Conservation (phyloP, 1,140 invertebrate species). For the Oreohelix idahoensis region DNA sequence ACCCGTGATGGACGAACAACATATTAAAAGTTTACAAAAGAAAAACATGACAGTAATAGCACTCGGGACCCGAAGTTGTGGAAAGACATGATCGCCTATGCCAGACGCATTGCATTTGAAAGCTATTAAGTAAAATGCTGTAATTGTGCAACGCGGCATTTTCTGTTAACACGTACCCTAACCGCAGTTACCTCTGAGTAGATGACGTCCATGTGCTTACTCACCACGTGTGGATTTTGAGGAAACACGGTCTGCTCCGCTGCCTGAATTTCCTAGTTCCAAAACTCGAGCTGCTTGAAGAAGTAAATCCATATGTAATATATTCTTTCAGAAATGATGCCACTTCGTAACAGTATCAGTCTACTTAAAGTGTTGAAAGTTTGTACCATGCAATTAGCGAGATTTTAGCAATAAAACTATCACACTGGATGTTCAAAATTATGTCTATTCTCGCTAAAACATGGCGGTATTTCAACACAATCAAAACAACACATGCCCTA, state of each 20-base stretch:
- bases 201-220: conserved; percentile 5
- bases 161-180: no score
- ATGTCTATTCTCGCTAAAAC: conserved; percentile 4
- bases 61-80: no score
- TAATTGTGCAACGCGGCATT: no score
- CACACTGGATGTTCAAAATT: not conserved
- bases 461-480: conserved; percentile 33
- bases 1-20: no score
- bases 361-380: not conserved
- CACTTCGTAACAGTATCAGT: not conserved
- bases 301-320: conserved; percentile 32
- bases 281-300: conserved; percentile 39
- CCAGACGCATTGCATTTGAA: no score
- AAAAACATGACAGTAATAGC: no score
- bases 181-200: no score
- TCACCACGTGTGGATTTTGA: conserved; percentile 38
- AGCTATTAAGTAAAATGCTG: no score
- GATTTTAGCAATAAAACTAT: not conserved
- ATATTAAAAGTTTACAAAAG: no score
- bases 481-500: conserved; percentile 38
- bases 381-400: not conserved
- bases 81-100: no score
- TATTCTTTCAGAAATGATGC: not conserved
- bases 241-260: conserved; percentile 9
- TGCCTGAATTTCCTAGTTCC: conserved; percentile 24